Evolutionary conservation across 2,888 invertebrate species (phyloP), one percentile per base, ranked within the genome.

Genomic region (Philopedon plagiatum): DNA sequence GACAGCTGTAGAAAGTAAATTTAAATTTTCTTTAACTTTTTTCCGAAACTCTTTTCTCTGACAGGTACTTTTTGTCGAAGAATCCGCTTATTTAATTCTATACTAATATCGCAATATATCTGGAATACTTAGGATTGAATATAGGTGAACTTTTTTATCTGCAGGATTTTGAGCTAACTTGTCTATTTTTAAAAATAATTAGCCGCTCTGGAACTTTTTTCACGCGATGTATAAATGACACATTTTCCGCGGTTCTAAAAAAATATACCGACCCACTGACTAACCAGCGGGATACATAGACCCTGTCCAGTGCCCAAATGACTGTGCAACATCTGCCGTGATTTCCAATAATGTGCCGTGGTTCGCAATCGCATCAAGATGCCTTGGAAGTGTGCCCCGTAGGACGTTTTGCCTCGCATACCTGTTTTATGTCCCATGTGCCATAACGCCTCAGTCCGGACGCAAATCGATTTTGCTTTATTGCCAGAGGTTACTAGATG

Each of bases 271-370:
- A 44, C 18, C 21, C 29, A 49, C 62, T 29, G 46, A 44, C 62
- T 62, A 62, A 13, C 23, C n/a, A 18, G 0, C 13, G 21, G n/a
- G 37, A n/a, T 21, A 41, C 34, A 58, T 39, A 58, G 9, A 37
- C 26, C 18, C 41, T 64, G 64, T 49, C 64, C 64, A 54, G 41
- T 39, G 64, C 15, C 64, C 54, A 63, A 83, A 82, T 81, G 82
- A 83, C 83, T 82, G 79, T 81, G 83, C 81, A 83, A 81, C 84
- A 84, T 84, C 85, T 84, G 84, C 82, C 83, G 83, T 83, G 84
- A 84, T 84, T 84, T 82, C 82, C 85, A 84, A 85, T 85, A 84
- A 85, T 84, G 85, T 84, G 83, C 83, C 83, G 81, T 73, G 71
- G 68, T 58, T 41, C 19, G 54, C 18, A 66, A 66, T 66, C 57